Base-by-base conservation (phyloP, 2,888 invertebrate species). In the Leucoptera coffeella region DNA sequence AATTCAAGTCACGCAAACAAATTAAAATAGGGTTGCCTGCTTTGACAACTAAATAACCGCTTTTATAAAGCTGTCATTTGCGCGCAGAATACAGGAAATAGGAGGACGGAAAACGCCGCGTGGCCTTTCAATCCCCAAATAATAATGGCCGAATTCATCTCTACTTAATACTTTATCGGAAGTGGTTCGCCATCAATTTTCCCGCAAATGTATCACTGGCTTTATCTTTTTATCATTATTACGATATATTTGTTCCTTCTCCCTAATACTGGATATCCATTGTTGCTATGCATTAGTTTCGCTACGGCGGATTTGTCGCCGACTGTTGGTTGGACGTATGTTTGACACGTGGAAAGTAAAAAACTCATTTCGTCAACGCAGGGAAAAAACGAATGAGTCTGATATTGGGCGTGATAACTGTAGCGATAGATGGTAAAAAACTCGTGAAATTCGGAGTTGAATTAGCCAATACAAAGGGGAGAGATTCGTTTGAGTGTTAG, bases 271-370 rank as follows among this genome's bases (percentile, higher is more conserved):
- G n/a, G n/a, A n/a, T n/a, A n/a, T n/a, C n/a, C n/a, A n/a, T n/a
- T n/a, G 55, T 60, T 53, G 59, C 58, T 67, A 64, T 62, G 55
- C 59, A 64, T 67, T 69, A 64, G 65, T 53, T 51, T 51, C 62
- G 64, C 60, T 57, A 57, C 57, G 58, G 57, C 53, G 53, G 56
- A 56, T 56, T 47, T 50, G 44, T 41, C 47, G 43, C 48, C 38
- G 38, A 42, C 42, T 57, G 64, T 62, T 65, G 65, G 64, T 64
- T 64, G 65, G 48, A 50, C 57, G 56, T 38, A n/a, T 42, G 57
- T 47, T 40, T 45, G 57, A 47, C 67, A 65, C 67, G 69, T 60
- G 67, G 51, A 65, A 6, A 5, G 4, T 53, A 39, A 49, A 49
- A 58, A 58, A n/a, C n/a, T n/a, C n/a, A n/a, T n/a, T n/a, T n/a